Conservation (phyloP, 2,113 vertebrate species). For the Podarcis cretensis region DNA sequence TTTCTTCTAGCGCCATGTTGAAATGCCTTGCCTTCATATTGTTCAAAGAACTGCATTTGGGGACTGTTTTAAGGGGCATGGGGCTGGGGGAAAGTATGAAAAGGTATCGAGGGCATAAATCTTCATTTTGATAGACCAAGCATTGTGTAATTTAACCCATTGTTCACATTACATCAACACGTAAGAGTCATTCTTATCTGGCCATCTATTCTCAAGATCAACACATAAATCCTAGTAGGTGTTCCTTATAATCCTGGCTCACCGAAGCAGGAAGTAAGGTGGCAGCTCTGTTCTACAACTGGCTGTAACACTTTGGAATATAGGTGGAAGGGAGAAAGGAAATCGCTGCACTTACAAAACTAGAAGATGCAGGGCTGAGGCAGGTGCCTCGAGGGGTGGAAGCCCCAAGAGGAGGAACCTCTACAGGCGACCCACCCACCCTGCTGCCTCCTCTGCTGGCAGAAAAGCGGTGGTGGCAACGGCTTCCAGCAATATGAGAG, state of each 20-base stretch:
- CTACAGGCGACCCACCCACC: no score
- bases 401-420: no score
- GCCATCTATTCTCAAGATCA: neutral
- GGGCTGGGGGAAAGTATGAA: neutral
- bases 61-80: neutral
- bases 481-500: no score
- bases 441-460: no score
- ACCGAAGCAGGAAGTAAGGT: neutral
- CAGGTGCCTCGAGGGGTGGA: no score
- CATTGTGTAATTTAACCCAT: neutral
- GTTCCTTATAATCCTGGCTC: neutral
- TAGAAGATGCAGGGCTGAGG: no score
- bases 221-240: neutral
- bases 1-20: neutral
- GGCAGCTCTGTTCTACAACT: no score
- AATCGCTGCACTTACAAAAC: no score
- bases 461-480: no score
- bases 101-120: neutral
- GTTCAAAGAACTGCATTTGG: neutral
- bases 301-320: neutral
- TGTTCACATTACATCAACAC: no score
- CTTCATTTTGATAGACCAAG: neutral
- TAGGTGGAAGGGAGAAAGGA: neutral
- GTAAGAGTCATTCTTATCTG: neutral
- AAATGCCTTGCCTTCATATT: neutral